These are phyloP conservation scores for Hypotaenidia philippensis DNA, from an alignment of 2,797 vertebrate species.

Conservation along the genomic window DNA sequence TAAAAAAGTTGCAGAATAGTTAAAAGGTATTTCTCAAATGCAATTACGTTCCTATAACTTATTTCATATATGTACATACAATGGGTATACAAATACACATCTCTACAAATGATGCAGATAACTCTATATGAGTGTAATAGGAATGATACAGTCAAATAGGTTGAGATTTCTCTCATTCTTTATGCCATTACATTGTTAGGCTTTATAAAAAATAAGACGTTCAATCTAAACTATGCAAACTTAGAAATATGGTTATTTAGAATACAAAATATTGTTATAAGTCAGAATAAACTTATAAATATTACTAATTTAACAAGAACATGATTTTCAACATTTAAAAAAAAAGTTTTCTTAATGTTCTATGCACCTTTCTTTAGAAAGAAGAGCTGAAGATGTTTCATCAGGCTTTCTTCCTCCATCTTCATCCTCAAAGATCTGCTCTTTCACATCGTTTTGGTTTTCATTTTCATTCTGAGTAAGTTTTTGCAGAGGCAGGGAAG, in stretches of 20 bases:
- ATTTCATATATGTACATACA: neutral
- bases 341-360: neutral
- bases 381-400: constrained; percentile 71
- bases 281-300: neutral
- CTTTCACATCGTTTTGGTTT: constrained; percentile 33
- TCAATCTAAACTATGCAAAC: neutral
- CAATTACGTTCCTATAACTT: neutral
- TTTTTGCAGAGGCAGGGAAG: constrained; percentile 87
- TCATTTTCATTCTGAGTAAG: constrained; percentile 80
- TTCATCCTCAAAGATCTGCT: constrained; percentile 45
- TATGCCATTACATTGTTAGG: neutral
- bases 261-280: neutral
- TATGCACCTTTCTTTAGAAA: constrained; percentile 87
- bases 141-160: neutral
- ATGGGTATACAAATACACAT: neutral
- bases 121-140: neutral
- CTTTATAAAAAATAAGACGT: neutral
- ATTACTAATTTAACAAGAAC: neutral
- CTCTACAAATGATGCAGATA: neutral
- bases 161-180: neutral
- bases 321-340: neutral
- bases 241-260: neutral
- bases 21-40: neutral
- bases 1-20: neutral
- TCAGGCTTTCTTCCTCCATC: constrained; percentile 72